Evolutionary conservation across 2,888 invertebrate genomes (phyloP).

Genomic region (Thyatira batis): DNA sequence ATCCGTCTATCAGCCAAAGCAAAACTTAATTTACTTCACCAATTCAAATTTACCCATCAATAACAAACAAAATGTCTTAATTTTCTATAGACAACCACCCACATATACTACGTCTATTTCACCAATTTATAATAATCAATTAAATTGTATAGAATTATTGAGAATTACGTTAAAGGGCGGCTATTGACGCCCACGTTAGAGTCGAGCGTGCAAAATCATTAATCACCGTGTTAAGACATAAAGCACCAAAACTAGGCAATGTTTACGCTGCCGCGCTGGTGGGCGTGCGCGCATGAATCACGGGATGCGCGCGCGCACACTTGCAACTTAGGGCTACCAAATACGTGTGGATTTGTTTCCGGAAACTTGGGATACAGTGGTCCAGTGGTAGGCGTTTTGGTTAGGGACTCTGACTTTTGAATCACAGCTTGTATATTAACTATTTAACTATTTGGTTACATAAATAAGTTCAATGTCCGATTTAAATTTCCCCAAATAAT

Average conservation of each 20-base stretch:
- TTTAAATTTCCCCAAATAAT: too few species aligned
- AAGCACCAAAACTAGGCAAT: slow-evolving; percentile 10
- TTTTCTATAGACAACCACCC: neutral
- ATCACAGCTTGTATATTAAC: too few species aligned
- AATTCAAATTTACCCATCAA: too few species aligned
- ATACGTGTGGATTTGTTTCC: too few species aligned
- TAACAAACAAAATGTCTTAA: neutral
- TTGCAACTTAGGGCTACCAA: neutral
- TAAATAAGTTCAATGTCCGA: too few species aligned
- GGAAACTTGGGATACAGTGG: too few species aligned
- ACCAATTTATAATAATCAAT: neutral
- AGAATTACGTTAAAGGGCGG: neutral
- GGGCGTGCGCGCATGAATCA: neutral
- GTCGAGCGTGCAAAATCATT: neutral
- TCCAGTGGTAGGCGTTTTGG: too few species aligned
- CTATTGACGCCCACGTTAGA: neutral
- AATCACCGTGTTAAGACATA: slow-evolving; percentile 1
- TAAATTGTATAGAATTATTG: neutral
- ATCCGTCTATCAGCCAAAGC: too few species aligned
- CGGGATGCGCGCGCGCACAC: neutral
- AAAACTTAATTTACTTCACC: too few species aligned
- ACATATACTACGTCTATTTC: neutral
- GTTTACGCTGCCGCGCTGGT: slow-evolving; percentile 6
- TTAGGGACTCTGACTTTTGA: too few species aligned
- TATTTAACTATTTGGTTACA: too few species aligned